A percentile compares a stretch with the other conserved stretches of the same genome.
These are phyloP conservation scores for Stictocephala bisonia DNA, from an alignment of 2,888 invertebrate genomes.

Conservation along the genomic window DNA sequence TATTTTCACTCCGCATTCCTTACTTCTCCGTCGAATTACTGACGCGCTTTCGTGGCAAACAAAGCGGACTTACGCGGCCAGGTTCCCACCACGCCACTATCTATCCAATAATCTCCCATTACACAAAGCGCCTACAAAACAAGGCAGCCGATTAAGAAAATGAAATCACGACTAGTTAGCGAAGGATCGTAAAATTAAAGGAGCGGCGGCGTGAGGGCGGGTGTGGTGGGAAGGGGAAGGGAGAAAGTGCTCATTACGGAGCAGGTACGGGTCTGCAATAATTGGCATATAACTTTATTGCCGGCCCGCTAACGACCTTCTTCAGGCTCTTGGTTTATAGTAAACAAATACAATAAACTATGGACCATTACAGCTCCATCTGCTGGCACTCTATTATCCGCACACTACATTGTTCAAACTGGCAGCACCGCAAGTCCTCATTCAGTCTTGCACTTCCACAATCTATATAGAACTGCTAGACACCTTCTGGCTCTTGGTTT, in stretches of 20 bases:
- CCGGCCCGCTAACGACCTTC: conserved; percentile 25
- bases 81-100: neutral
- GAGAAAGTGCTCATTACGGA: conserved; percentile 10
- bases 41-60: too few relatives aligned
- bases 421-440: too few relatives aligned
- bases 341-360: conserved; percentile 41
- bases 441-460: too few relatives aligned
- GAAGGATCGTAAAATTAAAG: conserved; percentile 38
- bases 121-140: conserved; percentile 30
- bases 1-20: too few relatives aligned
- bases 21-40: too few relatives aligned
- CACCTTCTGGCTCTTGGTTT: conserved; percentile 33
- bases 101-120: conserved; percentile 24
- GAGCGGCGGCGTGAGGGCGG: neutral
- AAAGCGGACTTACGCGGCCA: too few relatives aligned
- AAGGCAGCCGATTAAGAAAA: conserved; percentile 35
- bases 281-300: conserved; percentile 43
- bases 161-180: conserved; percentile 39
- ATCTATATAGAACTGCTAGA: too few relatives aligned
- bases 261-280: conserved; percentile 18
- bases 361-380: conserved; percentile 3
- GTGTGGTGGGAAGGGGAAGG: neutral
- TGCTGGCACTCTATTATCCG: too few relatives aligned
- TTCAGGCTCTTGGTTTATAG: conserved; percentile 32
- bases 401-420: too few relatives aligned